Conservation (phyloP, 2,797 vertebrate species). For the Mormyrops boulengeri region DNA sequence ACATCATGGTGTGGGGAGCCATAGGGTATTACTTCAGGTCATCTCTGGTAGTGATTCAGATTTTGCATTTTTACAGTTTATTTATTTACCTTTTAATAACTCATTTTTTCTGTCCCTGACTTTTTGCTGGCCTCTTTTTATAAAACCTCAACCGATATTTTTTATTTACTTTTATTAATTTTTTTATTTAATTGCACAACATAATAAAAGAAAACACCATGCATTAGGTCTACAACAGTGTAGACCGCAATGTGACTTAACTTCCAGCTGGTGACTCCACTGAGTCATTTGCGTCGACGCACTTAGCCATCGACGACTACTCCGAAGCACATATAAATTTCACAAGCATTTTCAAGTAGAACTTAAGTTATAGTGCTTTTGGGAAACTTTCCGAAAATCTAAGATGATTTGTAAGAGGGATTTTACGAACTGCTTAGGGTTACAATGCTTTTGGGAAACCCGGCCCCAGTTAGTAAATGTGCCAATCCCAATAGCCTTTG, state of each 20-base stretch:
- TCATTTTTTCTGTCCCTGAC: not conserved
- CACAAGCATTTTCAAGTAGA: not conserved
- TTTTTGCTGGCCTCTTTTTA: not conserved
- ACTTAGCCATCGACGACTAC: not conserved
- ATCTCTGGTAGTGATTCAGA: not conserved
- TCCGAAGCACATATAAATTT: not conserved
- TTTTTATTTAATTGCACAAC: not conserved
- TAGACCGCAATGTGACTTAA: not conserved
- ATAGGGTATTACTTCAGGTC: not conserved
- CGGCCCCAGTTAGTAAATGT: not conserved
- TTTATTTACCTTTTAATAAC: not conserved
- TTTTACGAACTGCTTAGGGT: not conserved
- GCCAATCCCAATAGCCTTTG: not conserved
- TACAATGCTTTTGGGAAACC: not conserved
- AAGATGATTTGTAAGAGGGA: not conserved
- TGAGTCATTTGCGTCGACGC: not conserved
- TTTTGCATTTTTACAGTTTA: not conserved
- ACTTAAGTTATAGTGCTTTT: not conserved
- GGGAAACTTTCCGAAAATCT: not conserved
- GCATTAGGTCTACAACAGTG: not conserved
- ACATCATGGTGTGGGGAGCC: not conserved
- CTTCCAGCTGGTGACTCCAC: not conserved
- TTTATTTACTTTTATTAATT: not conserved
- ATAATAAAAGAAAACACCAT: not conserved
- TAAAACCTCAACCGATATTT: not conserved